Base-by-base conservation (phyloP, 2,113 vertebrate genomes). In the Cottus gobio region DNA sequence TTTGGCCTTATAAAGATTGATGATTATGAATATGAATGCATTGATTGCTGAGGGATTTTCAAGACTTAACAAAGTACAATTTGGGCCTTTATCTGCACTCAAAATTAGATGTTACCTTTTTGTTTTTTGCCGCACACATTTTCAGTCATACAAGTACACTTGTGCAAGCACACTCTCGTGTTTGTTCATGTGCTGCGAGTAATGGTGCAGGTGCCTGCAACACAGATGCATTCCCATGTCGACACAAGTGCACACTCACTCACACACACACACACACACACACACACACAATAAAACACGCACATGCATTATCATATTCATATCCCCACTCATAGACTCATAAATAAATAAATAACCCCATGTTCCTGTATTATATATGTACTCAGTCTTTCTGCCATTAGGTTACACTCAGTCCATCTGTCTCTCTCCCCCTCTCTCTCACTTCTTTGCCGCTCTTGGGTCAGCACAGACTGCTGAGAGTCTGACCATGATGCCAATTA, bases 401-500 rank as follows among this genome's bases (percentile, higher is more conserved):
- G 76, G 39, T 82, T 78, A 68, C 77, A 84, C 61, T 70, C 57
- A 30, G 58, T 79, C 69, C 34, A 71, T 80, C 31, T 46, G 80
- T 79, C 80, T 88, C 83, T 87, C 80, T 76, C 15, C 64, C 77
- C 58, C 28, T 77, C 85, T 77, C 85, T 77, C 82, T 69, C 80
- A 77, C 72, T 82, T 79, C 83, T 67, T 76, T 86, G 80, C 71
- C 75, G 81, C 70, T 90, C 81, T 80, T 30, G 44, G 92, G 90
- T 93, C 91, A 93, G 71, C 84, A 68, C 71, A 85, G 74, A 77
- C 80, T 82, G 84, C 87, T 80, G 81, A 83, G 82, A 88, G 77
- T 83, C 86, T 87, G 87, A 87, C 83, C 83, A 83, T 80, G 89
- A 92, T 86, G 90, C 87, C 85, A 93, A 92, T 93, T 93, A 92